These are phyloP conservation scores for Cardiocondyla obscurior DNA, from an alignment of 1,140 invertebrate genomes.

Conservation along the genomic window DNA sequence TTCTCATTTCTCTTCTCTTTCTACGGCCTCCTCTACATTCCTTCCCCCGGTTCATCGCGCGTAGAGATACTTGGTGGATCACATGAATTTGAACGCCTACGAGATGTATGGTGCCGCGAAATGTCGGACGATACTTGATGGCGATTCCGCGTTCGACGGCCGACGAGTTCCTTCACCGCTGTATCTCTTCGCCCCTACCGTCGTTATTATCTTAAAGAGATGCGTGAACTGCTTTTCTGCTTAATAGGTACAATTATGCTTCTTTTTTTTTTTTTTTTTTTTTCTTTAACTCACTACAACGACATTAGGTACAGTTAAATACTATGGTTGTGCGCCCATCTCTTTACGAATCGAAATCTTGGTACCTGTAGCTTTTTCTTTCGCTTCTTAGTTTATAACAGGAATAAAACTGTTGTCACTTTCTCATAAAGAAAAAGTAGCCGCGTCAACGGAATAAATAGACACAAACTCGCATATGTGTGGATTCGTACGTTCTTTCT, in stretches of 20 bases:
- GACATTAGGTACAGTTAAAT: conserved; percentile 74
- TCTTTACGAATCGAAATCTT: conserved; percentile 69
- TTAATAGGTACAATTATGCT: conserved; percentile 68
- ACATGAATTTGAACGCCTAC: conserved; percentile 25
- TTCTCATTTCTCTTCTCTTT: background rate
- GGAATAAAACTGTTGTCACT: conserved; percentile 46
- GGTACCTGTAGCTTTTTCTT: background rate
- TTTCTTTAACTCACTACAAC: conserved; percentile 75
- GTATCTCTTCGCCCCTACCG: background rate
- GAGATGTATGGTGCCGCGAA: conserved; percentile 51
- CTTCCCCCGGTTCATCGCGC: background rate
- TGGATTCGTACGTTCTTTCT: background rate
- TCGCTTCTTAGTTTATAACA: conserved; percentile 50
- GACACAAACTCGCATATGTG: background rate
- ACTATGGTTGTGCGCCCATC: conserved; percentile 78
- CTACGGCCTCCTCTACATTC: background rate
- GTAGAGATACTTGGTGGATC: conserved; percentile 35
- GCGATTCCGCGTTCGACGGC: conserved; percentile 17
- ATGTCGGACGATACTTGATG: conserved; percentile 28
- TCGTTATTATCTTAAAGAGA: conserved; percentile 61
- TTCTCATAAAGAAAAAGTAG: conserved; percentile 32
- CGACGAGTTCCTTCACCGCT: conserved; percentile 16
- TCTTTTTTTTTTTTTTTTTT: conserved; percentile 25
- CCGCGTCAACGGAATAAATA: conserved; percentile 7
- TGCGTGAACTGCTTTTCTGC: conserved; percentile 60